Evolutionary conservation across 2,888 invertebrate species (phyloP).

Genomic region (Escarpia spicata): DNA sequence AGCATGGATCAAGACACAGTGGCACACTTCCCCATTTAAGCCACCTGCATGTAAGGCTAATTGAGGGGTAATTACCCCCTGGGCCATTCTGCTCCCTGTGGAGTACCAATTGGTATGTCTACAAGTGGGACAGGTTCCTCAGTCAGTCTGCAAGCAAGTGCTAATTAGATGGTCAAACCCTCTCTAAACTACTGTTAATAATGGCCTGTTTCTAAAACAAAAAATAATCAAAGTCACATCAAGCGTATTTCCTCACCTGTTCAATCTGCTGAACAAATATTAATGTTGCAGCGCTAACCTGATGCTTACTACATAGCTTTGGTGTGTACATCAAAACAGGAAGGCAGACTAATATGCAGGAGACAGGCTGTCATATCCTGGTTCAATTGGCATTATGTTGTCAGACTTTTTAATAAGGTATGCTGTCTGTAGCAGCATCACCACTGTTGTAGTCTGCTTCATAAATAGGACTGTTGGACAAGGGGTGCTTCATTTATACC

Average conservation of each 20-base stretch:
- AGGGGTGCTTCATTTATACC: neutral
- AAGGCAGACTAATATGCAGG: neutral
- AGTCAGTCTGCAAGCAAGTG: neutral
- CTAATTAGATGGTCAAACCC: neutral
- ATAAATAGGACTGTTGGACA: neutral
- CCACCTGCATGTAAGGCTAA: neutral
- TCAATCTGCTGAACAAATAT: slow-evolving; percentile 4
- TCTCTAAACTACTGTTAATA: neutral
- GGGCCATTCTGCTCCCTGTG: neutral
- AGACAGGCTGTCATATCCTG: neutral
- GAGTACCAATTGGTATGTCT: neutral
- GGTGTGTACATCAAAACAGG: neutral
- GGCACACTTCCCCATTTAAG: neutral
- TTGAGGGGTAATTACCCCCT: slow-evolving; percentile 8
- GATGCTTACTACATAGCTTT: neutral
- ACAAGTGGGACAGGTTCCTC: neutral
- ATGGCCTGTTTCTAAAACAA: neutral
- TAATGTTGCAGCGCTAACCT: neutral
- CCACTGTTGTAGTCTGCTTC: neutral
- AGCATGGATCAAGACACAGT: neutral
- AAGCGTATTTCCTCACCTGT: neutral
- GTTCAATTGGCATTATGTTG: slow-evolving; percentile 6
- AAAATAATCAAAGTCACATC: neutral
- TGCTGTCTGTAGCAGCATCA: neutral
- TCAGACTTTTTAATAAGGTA: slow-evolving; percentile 12